These are phyloP conservation scores for Orchesellides sinensis DNA, from an alignment of 2,888 invertebrate species.

Conservation along the genomic window DNA sequence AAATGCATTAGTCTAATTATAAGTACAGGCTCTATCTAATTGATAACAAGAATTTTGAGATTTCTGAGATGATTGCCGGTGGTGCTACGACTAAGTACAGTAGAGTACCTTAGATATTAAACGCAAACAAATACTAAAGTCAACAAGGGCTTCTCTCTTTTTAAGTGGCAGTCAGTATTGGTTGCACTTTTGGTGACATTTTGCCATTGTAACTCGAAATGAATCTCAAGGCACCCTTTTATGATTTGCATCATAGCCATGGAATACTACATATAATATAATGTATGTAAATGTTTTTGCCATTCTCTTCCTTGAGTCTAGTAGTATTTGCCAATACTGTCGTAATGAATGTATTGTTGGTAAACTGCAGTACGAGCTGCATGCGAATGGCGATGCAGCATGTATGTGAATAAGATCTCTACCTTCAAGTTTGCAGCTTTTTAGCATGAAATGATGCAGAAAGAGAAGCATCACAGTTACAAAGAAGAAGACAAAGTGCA, in stretches of 20 bases:
- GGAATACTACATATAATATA: too few species aligned
- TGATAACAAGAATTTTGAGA: too few species aligned
- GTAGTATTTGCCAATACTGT: constrained; percentile 10
- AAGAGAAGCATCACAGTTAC: constrained; percentile 6
- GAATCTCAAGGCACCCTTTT: constrained; percentile 21
- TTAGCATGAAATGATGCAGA: constrained; percentile 3
- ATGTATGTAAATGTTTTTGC: constrained; percentile 27
- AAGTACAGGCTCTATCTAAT: not conserved
- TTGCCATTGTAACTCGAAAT: constrained; percentile 10
- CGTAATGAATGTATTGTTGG: too few species aligned
- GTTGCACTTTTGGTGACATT: not conserved
- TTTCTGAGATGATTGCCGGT: too few species aligned
- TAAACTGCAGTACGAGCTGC: constrained; percentile 40
- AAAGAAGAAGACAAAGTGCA: not conserved
- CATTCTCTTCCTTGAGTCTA: constrained; percentile 54
- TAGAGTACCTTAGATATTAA: too few species aligned
- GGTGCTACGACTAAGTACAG: too few species aligned
- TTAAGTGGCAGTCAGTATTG: not conserved
- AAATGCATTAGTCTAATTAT: constrained; percentile 25
- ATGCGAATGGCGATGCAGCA: constrained; percentile 25
- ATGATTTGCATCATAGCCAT: not conserved
- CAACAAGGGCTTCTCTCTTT: constrained; percentile 25
- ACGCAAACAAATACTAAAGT: not conserved
- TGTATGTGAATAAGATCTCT: constrained; percentile 22
- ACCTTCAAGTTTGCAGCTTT: constrained; percentile 1